Base-by-base conservation (phyloP, 2,113 vertebrate species). In the Steatornis caripensis region DNA sequence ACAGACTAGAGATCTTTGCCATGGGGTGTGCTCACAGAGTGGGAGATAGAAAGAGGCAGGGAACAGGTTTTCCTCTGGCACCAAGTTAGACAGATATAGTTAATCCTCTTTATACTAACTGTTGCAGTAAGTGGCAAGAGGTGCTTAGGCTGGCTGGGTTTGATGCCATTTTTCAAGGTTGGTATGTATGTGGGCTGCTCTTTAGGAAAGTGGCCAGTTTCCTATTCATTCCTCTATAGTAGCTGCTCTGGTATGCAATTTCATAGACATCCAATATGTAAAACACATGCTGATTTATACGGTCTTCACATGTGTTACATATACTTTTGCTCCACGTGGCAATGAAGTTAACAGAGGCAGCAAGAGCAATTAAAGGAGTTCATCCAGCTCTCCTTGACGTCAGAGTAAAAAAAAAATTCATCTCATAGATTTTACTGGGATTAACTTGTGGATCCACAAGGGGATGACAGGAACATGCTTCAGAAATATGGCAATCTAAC, bases 241-340 rank as follows among this genome's bases (percentile, higher is more conserved):
- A 78, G 93, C 68, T 84, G 80, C 91, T 89, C 69, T 89, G 92
- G 72, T 65, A 90, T 95, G 97, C 23, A 62, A 53, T n/a, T 86
- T 60, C 86, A 65, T 26, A 92, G 91, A 49, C 94, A 82, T 46
- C 41, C 92, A 89, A 91, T 79, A 92, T 82, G 90, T 95, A 79
- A 95, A 96, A 93, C 97, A 97, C 70, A 97, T 87, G 96, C 92
- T 91, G 94, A n/a, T 77, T 93, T 82, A 72, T 39, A 82, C 37
- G 54, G 84, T 6, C 77, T 80, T 84, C 96, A 90, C 96, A 95
- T 96, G 64, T 92, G 94, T 46, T 79, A 92, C 77, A 34, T 76
- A 84, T 93, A 94, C 87, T 90, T 43, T 10, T 96, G 92, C 71
- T 96, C 94, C 95, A 97, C 96, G 95, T 96, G 97, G 96, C 95